Evolutionary conservation across 2,888 invertebrate species (phyloP), one percentile per base, ranked within the genome.

Genomic region (Scaptomyza polygonia): DNA sequence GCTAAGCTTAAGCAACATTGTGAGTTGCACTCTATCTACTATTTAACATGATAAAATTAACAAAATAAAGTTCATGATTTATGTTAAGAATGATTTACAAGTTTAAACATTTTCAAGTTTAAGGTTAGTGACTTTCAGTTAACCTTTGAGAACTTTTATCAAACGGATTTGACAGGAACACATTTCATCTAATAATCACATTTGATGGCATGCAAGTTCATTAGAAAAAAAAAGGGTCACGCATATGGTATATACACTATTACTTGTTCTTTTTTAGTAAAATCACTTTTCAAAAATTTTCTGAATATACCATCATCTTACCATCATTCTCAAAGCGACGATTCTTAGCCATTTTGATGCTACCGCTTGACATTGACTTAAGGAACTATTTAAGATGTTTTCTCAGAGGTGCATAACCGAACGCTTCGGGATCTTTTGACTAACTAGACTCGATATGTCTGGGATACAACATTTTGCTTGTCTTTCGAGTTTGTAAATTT

Each of bases 241-340:
- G 16, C 11, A 6, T n/a, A 9, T n/a, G 5, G 11, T 14, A n/a
- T 25, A 9, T n/a, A 5, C 4, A n/a, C 12, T 5, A 34, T 34
- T n/a, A 34, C 5, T 34, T 34, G 6, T 12, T n/a, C n/a, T n/a
- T n/a, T n/a, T 11, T 32, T 1, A 5, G 30, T 11, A 32, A 4
- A 4, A 12, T 12, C 4, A 12, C 30, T 12, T 12, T 32, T n/a
- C n/a, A 14, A 27, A 44, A 27, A 5, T 0, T n/a, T 0, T 18
- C 8, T 14, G 11, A 30, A n/a, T n/a, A n/a, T n/a, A n/a, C n/a
- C n/a, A n/a, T n/a, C n/a, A n/a, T n/a, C 32, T 7, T 47, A 77
- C 73, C 68, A 53, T 72, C 73, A 42, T 53, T 55, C 8, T 74
- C 68, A 11, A 51, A 74, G 6, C 77, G 62, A 7, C 77, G 73